Base-by-base conservation (phyloP, 2,888 invertebrate species). In the Pheosia tremula region DNA sequence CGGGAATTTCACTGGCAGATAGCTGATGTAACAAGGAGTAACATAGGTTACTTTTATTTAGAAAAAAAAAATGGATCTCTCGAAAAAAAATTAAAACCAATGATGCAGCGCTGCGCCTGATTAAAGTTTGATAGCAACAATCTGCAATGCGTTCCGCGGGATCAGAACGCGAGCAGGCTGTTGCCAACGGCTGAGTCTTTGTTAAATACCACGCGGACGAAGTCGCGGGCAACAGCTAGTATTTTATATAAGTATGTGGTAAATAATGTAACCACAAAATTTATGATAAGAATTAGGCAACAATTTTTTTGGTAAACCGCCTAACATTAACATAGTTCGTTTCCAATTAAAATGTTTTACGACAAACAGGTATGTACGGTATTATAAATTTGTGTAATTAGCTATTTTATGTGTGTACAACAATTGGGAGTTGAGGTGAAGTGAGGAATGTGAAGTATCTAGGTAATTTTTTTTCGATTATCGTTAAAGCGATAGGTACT, bases 241-340 rank as follows among this genome's bases (percentile, higher is more conserved):
- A n/a, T n/a, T n/a, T 66, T 72, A 63, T 73, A 69, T 72, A 72
- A 63, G 63, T 64, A 73, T 71, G 70, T 77, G 61, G 72, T 68
- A 72, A 73, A 75, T 68, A 67, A 77, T 73, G 57, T 73, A 59
- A 60, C 56, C 59, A 75, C 68, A 60, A 61, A 66, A 66, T 68
- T 62, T 62, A 74, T 69, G 53, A 71, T 74, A 76, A 76, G 64
- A 72, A 75, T 75, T 75, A 69, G 65, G 64, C 76, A 69, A 74
- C 68, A 71, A 74, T 76, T 76, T 75, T 72, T 74, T 61, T 64
- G 68, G 62, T 68, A 72, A 53, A 6, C 47, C 45, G 60, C 67
- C 67, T 71, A 74, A 77, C 75, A 79, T 80, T 80, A 79, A 73
- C 70, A 74, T 78, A 72, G 74, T 63, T 69, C 70, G 72, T 72